Base-by-base conservation (phyloP, 2,113 vertebrate genomes). In the Phaetusa simplex region DNA sequence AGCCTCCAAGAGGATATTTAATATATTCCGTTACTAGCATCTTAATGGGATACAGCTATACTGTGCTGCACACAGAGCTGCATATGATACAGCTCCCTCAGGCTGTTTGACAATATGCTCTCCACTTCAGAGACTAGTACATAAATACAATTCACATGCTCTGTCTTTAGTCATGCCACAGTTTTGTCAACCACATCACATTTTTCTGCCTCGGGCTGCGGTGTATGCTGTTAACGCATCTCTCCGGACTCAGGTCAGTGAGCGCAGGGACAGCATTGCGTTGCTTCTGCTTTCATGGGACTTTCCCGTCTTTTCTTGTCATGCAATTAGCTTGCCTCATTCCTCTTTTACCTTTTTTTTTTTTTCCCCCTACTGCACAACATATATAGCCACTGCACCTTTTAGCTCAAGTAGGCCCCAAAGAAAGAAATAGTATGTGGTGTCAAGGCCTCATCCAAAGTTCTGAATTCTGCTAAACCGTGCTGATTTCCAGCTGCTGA, bases 81-180 rank as follows among this genome's bases (percentile, higher is more conserved):
- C 88, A 91, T 62, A 94, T 66, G 94, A 91, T 92, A 90, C 71
- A 96, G 82, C 84, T 89, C 95, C 91, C 97, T 95, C 62, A 8
- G 93, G 91, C 93, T 97, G 84, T 91, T 83, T 88, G 64, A 96
- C 86, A 93, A 73, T 95, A 55, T 73, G 82, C 81, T 97, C 84
- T 96, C 55, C 50, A 91, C 94, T 95, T 95, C 94, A 95, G 91
- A 96, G 87, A 87, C 83, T 80, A 70, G 86, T 77, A 95, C 89
- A 91, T 91, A 95, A 97, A 96, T 92, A 95, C 80, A 95, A 86
- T 93, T 95, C 91, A 94, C 93, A 89, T 95, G 96, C 93, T 95
- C 94, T 90, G 56, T 93, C 95, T 97, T 97, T 95, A 97, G 94
- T 95, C 95, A 96, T 86, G 94, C 95, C 94, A 95, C 92, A 91